phyloP scores from a whole-genome alignment of 1,140 invertebrate species.

The Macrotrachela quadricornifera region DNA sequence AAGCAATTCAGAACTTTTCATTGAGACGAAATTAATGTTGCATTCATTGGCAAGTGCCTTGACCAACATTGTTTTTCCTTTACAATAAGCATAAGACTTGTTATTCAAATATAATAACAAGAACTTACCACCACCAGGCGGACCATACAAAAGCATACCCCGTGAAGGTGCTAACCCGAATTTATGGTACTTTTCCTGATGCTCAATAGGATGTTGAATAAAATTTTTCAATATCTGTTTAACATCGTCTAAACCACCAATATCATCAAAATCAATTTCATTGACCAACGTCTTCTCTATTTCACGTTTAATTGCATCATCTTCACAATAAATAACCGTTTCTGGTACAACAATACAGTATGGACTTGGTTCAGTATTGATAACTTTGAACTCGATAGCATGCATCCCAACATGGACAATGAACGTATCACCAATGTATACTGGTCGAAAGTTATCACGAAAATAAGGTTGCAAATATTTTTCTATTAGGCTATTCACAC shows the following conservation, averaged over 20 bases:
- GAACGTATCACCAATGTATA: conserved; percentile 93
- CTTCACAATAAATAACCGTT: conserved; percentile 95
- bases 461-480: conserved; percentile 98
- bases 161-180: conserved; percentile 64
- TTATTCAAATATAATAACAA: too few species aligned
- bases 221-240: conserved; percentile 98
- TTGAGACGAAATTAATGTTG: conserved; percentile 97
- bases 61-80: conserved; percentile 71
- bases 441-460: conserved; percentile 92
- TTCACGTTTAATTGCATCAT: conserved; percentile 91
- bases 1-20: conserved; percentile 91
- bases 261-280: conserved; percentile 96
- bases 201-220: conserved; percentile 89
- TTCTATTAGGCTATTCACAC: conserved; percentile 88
- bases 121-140: conserved; percentile 47
- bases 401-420: conserved; percentile 91
- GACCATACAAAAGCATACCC: conserved; percentile 77
- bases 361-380: conserved; percentile 81
- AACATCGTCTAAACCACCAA: conserved; percentile 93
- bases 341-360: conserved; percentile 99
- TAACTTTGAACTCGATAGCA: conserved; percentile 94
- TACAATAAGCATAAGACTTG: too few species aligned
- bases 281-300: conserved; percentile 94
- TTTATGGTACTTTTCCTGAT: conserved; percentile 86
- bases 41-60: conserved; percentile 99